Evolutionary conservation across 2,113 vertebrate species (phyloP), one percentile per base, ranked within the genome.

Genomic region (Choloepus hoffmanni): DNA sequence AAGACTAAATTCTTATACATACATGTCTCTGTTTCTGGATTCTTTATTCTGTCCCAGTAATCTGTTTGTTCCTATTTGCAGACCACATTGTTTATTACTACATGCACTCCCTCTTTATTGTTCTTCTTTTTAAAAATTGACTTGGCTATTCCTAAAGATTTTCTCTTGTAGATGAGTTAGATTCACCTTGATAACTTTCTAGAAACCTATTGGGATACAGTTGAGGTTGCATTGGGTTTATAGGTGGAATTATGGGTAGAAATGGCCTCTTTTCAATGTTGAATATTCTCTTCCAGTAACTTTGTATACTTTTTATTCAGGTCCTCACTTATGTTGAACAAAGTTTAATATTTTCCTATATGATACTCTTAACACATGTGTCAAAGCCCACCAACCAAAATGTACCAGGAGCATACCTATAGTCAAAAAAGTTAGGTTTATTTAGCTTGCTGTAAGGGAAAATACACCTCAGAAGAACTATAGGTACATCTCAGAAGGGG

Each of bases 211-310:
- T 86, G 30, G 70, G 40, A 84, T 83, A 90, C n/a, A 23, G 3
- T 90, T 88, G 65, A 90, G 86, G 60, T 92, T 88, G 28, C 36
- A 24, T 62, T 90, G 82, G 33, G 36, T 94, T 82, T 90, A 6
- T 21, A 93, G 72, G 36, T 79, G 40, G n/a, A 91, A 63, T 76
- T 63, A 53, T 45, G 23, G 60, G 15, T 78, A 84, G 63, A 95
- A 74, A 65, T 95, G 67, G 48, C 8, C n/a, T 87, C 43, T 88
- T 93, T 83, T 95, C 40, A 74, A n/a, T 85, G 65, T 67, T 88
- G 70, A 87, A 77, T 73, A 79, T 95, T 95, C 70, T 33, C 3
- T 9, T 68, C 50, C 40, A 84, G 9, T 87, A 87, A 21, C 40
- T 89, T 70, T 89, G 1, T 87, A 9, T 92, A 33, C 55, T 21